Evolutionary conservation across 2,888 invertebrate genomes (phyloP).

Genomic region (Julus scandinavius): DNA sequence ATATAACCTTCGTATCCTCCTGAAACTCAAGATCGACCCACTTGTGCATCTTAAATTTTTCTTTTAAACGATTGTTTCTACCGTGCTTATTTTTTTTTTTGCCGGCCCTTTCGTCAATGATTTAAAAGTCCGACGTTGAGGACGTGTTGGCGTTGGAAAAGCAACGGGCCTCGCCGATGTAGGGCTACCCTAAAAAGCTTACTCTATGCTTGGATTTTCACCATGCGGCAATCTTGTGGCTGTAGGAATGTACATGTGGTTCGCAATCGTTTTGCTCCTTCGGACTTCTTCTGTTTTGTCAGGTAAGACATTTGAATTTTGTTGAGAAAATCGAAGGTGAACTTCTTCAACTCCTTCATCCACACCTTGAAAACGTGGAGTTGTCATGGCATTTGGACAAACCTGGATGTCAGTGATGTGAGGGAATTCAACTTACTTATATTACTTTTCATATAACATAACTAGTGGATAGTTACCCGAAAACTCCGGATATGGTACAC

Average conservation of each 20-base stretch:
- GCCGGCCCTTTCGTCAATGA: background rate
- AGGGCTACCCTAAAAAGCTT: slow-evolving; percentile 52
- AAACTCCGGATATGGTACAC: too few relatives aligned
- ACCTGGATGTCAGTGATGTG: too few relatives aligned
- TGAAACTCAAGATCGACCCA: too few relatives aligned
- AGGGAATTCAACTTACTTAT: too few relatives aligned
- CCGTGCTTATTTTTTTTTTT: background rate
- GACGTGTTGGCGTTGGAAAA: background rate
- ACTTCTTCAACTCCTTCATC: too few relatives aligned
- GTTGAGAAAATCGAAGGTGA: too few relatives aligned
- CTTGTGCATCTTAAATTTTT: background rate
- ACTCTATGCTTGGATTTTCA: slow-evolving; percentile 58
- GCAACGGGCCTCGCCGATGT: slow-evolving; percentile 1
- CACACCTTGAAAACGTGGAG: too few relatives aligned
- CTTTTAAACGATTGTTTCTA: background rate
- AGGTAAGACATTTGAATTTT: slow-evolving; percentile 19
- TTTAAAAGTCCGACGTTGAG: background rate
- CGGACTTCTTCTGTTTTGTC: slow-evolving; percentile 47
- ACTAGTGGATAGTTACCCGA: too few relatives aligned
- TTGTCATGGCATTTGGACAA: too few relatives aligned
- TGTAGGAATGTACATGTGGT: slow-evolving; percentile 57
- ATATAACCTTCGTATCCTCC: background rate
- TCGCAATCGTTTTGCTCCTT: slow-evolving; percentile 52
- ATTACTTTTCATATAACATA: too few relatives aligned
- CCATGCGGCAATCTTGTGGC: slow-evolving; percentile 56